Evolutionary conservation across 2,888 invertebrate species (phyloP), one percentile per base, ranked within the genome.

Genomic region (Rotaria sp.): DNA sequence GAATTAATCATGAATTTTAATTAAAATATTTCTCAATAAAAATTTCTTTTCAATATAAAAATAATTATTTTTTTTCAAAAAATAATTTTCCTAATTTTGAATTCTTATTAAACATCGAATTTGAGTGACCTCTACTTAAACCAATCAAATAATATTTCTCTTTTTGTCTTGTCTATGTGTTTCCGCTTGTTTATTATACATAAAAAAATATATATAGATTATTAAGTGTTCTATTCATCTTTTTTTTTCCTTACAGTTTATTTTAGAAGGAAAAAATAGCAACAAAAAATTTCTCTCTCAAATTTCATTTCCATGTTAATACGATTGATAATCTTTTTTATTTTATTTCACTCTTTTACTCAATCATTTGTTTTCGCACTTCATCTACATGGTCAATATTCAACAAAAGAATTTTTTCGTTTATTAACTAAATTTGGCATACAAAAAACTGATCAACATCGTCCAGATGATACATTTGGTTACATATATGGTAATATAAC

Each of bases 401-500:
- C 89, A 35, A 89, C 89, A 67, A 45, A 85, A 2, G 88, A 89
- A 91, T 96, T 96, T 91, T 94, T 95, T 91, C 88, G 89, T 84
- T 96, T 97, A 92, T 92, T 98, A 85, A 94, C 95, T 41, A 97
- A 97, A 91, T 98, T 97, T 92, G 97, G 97, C 87, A 96, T 97
- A 91, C 97, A 97, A 92, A 96, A 96, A 92, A 96, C 97, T 26
- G 95, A 96, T 91, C 93, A 94, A 80, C 94, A 95, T 91, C 94
- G 94, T 89, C 94, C 94, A 89, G 94, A 94, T 89, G 94, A 95
- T 90, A 95, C 96, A 88, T 94, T 95, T 91, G 97, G 97, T 84
- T 97, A 95, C 91, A 96, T 98, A 89, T 98, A 96, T 91, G 98
- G 98, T 26, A 97, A 97, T 91, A 94, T 97, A 84, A 96, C 96